Evolutionary conservation across 2,797 vertebrate genomes (phyloP).

Genomic region (Coluber constrictor): DNA sequence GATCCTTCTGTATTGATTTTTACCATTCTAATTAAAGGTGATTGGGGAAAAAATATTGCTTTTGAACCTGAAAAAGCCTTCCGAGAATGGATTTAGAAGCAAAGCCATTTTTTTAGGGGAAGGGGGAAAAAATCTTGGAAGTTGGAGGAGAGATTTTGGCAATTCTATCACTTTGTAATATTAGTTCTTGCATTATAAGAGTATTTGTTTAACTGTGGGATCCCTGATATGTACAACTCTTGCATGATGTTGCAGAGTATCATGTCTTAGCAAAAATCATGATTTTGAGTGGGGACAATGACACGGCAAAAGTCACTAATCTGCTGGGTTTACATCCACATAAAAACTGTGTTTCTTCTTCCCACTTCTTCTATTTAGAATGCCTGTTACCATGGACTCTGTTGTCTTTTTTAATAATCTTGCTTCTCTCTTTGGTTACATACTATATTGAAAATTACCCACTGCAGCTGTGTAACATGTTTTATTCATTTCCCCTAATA

Average conservation of each 20-base stretch:
- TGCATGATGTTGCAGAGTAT: neutral
- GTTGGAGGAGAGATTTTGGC: neutral
- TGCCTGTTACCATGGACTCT: neutral
- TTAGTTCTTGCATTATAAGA: neutral
- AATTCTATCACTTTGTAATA: neutral
- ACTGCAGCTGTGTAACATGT: constrained; percentile 10
- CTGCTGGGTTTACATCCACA: neutral
- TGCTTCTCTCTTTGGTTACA: neutral
- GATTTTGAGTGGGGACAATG: neutral
- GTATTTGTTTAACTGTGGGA: neutral
- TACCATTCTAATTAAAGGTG: neutral
- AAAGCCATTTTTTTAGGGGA: neutral
- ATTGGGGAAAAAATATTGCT: neutral
- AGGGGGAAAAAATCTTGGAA: neutral
- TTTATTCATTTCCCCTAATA: constrained; percentile 36
- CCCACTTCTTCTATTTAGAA: constrained; percentile 15
- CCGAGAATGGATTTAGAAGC: neutral
- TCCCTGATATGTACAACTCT: neutral
- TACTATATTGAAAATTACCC: neutral
- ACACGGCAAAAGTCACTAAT: neutral
- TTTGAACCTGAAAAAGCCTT: neutral
- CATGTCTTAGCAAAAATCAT: neutral
- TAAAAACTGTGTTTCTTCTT: constrained; percentile 17
- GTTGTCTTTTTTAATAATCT: constrained; percentile 4
- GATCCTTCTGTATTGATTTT: neutral